Evolutionary conservation across 2,113 vertebrate genomes (phyloP), one percentile per base, ranked within the genome.

Genomic region (Carassius carassius): DNA sequence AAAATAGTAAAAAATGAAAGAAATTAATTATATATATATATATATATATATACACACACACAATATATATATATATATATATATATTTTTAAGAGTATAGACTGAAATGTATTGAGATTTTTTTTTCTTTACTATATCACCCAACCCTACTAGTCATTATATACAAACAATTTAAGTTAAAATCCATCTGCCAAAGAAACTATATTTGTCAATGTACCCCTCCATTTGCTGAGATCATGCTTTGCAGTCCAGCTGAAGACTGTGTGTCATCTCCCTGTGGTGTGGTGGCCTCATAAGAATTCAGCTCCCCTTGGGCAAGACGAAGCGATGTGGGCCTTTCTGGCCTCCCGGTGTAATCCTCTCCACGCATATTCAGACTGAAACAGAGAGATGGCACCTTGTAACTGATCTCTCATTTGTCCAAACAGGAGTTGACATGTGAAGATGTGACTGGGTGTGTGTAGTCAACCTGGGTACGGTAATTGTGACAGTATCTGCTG

Each of bases 381-480:
- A 41, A 83, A 73, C 37, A 51, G 16, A 58, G 29, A 81, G 60
- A 86, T 17, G 13, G 32, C 47, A 21, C 51, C 19, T 72, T 13
- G 47, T 41, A 19, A 60, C 1, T 65, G 11, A 21, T 29, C 5
- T n/a, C 65, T 47, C 47, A 21, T 3, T 23, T 63, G 23, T 76
- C n/a, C 6, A 51, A 75, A 25, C 72, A 75, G 12, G n/a, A 7
- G 2, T 0, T 5, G 51, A 4, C 29, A 81, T 32, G 74, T 10
- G 32, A 29, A 29, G 29, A 32, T 78, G 8, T 29, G 19, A 0
- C 2, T 19, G 51, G 5, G 0, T 5, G 25, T 35, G 69, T 44
- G 78, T 65, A 56, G 12, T 89, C 91, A 92, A 99, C 97, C 96
- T 95, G 89, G 90, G 87, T 74, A 94, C 96, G 35, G 75, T 67